Base-by-base conservation (phyloP, 2,113 vertebrate genomes). In the Colossoma macropomum region DNA sequence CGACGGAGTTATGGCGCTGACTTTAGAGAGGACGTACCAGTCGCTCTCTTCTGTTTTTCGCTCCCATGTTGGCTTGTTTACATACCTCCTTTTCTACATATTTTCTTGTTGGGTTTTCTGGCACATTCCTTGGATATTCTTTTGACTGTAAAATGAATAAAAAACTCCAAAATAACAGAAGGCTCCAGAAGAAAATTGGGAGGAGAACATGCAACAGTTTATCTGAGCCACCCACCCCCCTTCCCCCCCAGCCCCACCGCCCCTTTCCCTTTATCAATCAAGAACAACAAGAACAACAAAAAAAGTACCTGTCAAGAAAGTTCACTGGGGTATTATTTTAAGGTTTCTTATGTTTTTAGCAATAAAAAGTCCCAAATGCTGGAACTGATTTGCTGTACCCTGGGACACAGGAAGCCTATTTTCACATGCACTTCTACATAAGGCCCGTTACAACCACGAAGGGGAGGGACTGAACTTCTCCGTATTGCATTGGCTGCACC, bases 41-140 rank as follows among this genome's bases (percentile, higher is more conserved):
- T 91, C 92, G 82, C 86, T 91, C 92, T 90, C 85, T 90, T 93
- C 90, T 87, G 85, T 88, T 79, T 86, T 91, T 88, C 88, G 83
- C 85, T 86, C 83, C 86, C 86, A 48, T 91, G 89, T 90, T 91
- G 95, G 87, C 93, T 95, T 95, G 93, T 95, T 94, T 98, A 99
- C 98, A 97, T 99, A 99, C 98, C 98, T 99, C 97, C 98, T 99
- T 99, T 98, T 95, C 97, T 99, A 99, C 98, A 99, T 94, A 99
- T 98, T 99, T 99, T 99, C 97, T 99, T 99, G 97, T 98, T 98
- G 97, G 98, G 97, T 96, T 99, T 99, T 98, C 97, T 96, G 96
- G 97, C 96, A 96, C 98, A 99, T 98, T 99, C 98, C 98, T 99
- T 99, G 97, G 98, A 99, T 98, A 99, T 99, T 97, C 98, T 97